Evolutionary conservation across 2,113 vertebrate species (phyloP), one percentile per base, ranked within the genome.

Genomic region (Elgaria multicarinata): DNA sequence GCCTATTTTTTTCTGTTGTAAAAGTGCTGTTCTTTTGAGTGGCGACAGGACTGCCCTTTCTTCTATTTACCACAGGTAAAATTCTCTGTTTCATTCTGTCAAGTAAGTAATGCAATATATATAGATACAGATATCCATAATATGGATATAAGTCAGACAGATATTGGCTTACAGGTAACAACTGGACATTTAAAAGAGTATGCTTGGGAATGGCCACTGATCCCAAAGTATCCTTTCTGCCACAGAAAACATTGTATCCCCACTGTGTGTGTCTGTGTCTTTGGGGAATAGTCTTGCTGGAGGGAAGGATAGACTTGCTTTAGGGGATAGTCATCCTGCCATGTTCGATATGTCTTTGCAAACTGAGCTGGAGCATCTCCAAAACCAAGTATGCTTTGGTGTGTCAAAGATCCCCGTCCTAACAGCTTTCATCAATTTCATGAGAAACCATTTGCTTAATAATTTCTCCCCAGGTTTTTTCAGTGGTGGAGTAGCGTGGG

Each of bases 1-100:
- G 83, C 79, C 85, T 83, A 85, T 88, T 94, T 94, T 88, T 92
- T 93, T 88, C 85, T 91, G 39, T 36, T 71, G 87, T 44, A 91
- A 82, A 93, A 94, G 66, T 90, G 66, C 16, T 90, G 86, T 87
- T 69, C 78, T 91, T 91, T 86, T 72, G 46, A 46, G 13, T 55
- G 50, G 66, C 90, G 90, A 77, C 71, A 64, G 24, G 36, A 33
- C 77, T 33, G 42, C 2, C 42, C 22, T n/a, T 89, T 76, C 55
- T 6, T 46, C 20, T n/a, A 83, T 36, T 64, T 62, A 64, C 44
- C 22, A 62, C 71, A 83, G 71, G 58, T 36, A 36, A 58, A 58
- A 75, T 74, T 50, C 24, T 53, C 74, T 75, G 39, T 71, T 89
- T 64, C 62, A 75, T 88, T 82, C 78, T 58, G 28, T 33, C 18